A percentile compares a stretch with the other conserved stretches of the same genome.
These are phyloP conservation scores for Cyprinodon diabolis DNA, from an alignment of 2,797 vertebrate genomes.

Conservation along the genomic window DNA sequence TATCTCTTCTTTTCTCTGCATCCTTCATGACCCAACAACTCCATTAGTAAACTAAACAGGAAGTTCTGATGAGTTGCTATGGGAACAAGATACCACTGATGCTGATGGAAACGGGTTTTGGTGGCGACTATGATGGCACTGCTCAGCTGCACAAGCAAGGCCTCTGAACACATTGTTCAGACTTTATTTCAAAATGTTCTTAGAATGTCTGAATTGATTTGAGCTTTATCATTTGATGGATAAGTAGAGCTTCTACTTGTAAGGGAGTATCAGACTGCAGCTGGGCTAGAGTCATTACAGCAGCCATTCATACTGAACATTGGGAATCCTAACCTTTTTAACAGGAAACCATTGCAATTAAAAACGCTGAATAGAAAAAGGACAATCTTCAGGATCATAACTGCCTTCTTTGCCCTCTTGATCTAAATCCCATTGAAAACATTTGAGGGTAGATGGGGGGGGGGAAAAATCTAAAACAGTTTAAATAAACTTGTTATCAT, in stretches of 20 bases:
- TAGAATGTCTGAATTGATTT: no score
- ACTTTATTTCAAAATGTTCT: no score
- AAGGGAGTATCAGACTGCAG: neutral
- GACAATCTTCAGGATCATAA: neutral
- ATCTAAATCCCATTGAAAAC: neutral
- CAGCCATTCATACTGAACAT: neutral
- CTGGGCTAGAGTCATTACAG: neutral
- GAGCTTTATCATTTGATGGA: neutral
- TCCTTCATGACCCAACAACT: conserved; percentile 41
- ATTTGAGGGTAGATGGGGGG: neutral
- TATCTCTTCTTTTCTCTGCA: neutral
- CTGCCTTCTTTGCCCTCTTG: neutral
- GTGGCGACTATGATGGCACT: conserved; percentile 9
- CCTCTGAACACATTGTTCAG: no score
- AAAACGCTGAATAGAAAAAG: neutral
- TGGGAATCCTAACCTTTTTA: neutral
- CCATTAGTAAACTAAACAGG: conserved; percentile 48
- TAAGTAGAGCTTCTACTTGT: neutral
- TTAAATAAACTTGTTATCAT: no score
- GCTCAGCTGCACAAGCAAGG: no score
- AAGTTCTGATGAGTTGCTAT: conserved; percentile 47
- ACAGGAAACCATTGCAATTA: neutral
- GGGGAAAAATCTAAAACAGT: no score
- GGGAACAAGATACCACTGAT: conserved; percentile 45
- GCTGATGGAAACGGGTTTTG: conserved; percentile 31